These are phyloP conservation scores for Drosophila kanapiae DNA, from an alignment of 1,140 invertebrate genomes.

Conservation along the genomic window DNA sequence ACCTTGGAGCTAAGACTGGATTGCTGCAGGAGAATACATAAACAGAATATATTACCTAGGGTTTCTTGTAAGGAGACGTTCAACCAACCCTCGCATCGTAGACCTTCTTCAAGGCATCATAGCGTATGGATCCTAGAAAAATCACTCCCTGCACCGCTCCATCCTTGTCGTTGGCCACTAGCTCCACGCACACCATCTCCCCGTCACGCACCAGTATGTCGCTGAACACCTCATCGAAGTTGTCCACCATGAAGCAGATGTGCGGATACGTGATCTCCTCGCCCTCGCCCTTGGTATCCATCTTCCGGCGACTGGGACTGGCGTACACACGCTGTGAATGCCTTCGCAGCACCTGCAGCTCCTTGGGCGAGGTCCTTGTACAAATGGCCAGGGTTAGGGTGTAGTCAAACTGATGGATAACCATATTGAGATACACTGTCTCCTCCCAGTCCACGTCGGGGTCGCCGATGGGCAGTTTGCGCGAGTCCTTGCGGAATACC, in stretches of 20 bases:
- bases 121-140: constrained; percentile 98
- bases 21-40: constrained; percentile 87
- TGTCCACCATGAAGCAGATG: constrained; percentile 99
- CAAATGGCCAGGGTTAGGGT: constrained; percentile 98
- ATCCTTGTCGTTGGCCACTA: constrained; percentile 95
- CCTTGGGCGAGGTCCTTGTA: constrained; percentile 97
- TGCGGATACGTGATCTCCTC: constrained; percentile 99
- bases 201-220: constrained; percentile 98
- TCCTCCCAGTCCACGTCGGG: constrained; percentile 99
- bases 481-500: constrained; percentile 98
- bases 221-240: constrained; percentile 98
- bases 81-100: constrained; percentile 96
- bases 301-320: constrained; percentile 96
- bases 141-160: constrained; percentile 95
- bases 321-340: constrained; percentile 98
- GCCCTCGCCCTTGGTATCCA: constrained; percentile 99
- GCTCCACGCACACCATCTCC: constrained; percentile 99
- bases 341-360: constrained; percentile 96
- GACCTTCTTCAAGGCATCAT: constrained; percentile 98
- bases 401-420: constrained; percentile 99
- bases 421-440: constrained; percentile 99
- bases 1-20: constrained; percentile 97
- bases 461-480: constrained; percentile 97
- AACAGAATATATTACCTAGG: background rate
- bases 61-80: background rate